Base-by-base conservation (phyloP, 2,797 vertebrate genomes). In the Melanotaenia parkinsoni region DNA sequence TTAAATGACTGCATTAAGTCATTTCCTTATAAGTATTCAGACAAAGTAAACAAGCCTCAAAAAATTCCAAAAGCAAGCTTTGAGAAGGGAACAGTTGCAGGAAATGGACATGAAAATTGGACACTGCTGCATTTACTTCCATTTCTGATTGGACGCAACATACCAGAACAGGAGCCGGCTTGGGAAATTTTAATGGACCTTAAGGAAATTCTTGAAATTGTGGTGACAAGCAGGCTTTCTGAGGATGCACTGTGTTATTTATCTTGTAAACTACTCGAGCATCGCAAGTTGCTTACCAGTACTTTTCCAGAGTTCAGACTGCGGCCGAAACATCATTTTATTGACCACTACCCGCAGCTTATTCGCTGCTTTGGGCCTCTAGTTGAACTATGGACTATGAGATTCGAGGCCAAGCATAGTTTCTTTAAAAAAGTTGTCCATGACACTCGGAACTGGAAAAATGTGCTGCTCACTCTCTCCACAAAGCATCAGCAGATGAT, bases 21-120 rank as follows among this genome's bases (percentile, higher is more conserved):
- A 58, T 58, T 33, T 20, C 56, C 30, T 2, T 62, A 62, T 24
- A 62, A 62, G 6, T 16, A 45, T n/a, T 24, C 40, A 37, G 58
- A 56, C 51, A 45, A 56, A 0, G 37, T 63, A 40, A 20, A 70
- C 58, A 70, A 54, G 5, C 47, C 47, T 20, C 0, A 26, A 26
- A 26, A 26, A 26, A 26, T 70, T 54, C 24, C 58, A 30, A 70
- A 62, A 62, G 53, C 24, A 45, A 67, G 47, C 58, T 33, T 70
- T 40, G 37, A 63, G 11, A 65, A 65, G 5, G 0, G 64, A 40
- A 62, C 2, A 1, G 1, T 62, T 45, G 26, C 13, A 5, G 59
- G 59, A 3, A 80, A 87, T 63, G n/a, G 74, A 20, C 24, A 26
- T 47, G 63, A 84, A 67, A 84, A 82, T 40, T 84, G 74, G 79